A percentile compares a stretch with the other conserved stretches of the same genome.
These are phyloP conservation scores for Podarcis lilfordi DNA, from an alignment of 2,797 vertebrate genomes.

Conservation along the genomic window DNA sequence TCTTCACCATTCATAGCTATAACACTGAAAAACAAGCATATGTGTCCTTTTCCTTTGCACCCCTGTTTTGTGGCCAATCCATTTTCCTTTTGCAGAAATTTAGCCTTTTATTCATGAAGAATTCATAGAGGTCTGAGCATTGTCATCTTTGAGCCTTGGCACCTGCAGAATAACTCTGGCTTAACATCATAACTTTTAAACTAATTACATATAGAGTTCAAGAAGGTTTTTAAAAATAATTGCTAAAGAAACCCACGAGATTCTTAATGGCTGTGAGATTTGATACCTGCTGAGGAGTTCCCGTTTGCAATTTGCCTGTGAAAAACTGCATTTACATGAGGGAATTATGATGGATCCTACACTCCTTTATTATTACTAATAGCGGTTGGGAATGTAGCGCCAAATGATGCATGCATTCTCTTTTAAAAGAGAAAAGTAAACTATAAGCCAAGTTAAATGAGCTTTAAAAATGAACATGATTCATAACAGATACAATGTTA, in stretches of 20 bases:
- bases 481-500: conserved; percentile 73
- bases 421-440: conserved; percentile 52
- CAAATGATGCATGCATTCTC: conserved; percentile 65
- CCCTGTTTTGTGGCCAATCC: neutral
- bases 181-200: neutral
- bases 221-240: neutral
- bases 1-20: no score
- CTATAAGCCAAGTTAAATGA: conserved; percentile 74
- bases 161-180: neutral
- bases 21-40: neutral
- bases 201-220: neutral
- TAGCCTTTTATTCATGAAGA: neutral
- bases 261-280: neutral
- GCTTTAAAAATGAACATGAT: conserved; percentile 77
- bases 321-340: conserved; percentile 66
- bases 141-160: neutral
- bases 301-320: conserved; percentile 68
- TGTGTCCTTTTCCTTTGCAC: neutral
- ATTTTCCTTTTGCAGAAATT: neutral
- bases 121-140: neutral
- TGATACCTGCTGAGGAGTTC: conserved; percentile 19
- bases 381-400: conserved; percentile 54
- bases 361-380: conserved; percentile 67
- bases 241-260: conserved; percentile 42
- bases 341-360: conserved; percentile 60